Evolutionary conservation across 2,797 vertebrate genomes (phyloP), one percentile per base, ranked within the genome.

Genomic region (Chelonia mydas): DNA sequence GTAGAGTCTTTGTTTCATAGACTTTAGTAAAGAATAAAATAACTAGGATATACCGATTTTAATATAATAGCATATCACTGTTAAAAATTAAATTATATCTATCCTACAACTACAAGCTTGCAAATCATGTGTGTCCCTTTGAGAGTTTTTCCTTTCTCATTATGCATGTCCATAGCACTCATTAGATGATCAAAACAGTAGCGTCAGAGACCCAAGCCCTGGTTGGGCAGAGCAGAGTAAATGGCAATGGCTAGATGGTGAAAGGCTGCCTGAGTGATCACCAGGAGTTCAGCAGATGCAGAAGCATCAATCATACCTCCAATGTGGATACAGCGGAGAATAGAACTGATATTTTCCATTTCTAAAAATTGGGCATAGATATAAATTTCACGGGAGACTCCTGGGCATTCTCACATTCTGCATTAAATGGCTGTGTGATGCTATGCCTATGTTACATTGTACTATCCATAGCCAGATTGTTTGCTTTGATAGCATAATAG

Each of bases 391-490:
- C 7, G 1, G 25, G 72, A 74, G 21, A 74, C 5, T 45, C 72
- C 11, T 12, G 23, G 19, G 11, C 25, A 76, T 47, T 47, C 41
- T 76, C 41, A 76, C 25, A 13, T 45, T 47, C 65, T 68, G 33
- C n/a, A 68, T 5, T 4, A 84, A 86, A n/a, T 78, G 54, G 51
- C 77, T 92, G 17, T 85, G 27, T 19, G 68, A 2, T 13, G 3
- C 21, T 55, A 33, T 53, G 4, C 8, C 84, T 47, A 57, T 6
- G 81, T 87, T 57, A 0, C 54, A 6, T 28, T 49, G 2, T 87
- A 86, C 95, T 55, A 89, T 49, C 80, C 82, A 7, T 27, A 89
- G 21, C 15, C 10, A 53, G 57, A 93, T 89, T 94, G 74, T 47
- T 37, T 76, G 41, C 11, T 78, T 89, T 81, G 17, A 28, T 84